Percentiles rank a stretch among this genome's conserved stretches.
phyloP scores from a whole-genome alignment of 2,113 vertebrate genomes.

The Dipodomys spectabilis region DNA sequence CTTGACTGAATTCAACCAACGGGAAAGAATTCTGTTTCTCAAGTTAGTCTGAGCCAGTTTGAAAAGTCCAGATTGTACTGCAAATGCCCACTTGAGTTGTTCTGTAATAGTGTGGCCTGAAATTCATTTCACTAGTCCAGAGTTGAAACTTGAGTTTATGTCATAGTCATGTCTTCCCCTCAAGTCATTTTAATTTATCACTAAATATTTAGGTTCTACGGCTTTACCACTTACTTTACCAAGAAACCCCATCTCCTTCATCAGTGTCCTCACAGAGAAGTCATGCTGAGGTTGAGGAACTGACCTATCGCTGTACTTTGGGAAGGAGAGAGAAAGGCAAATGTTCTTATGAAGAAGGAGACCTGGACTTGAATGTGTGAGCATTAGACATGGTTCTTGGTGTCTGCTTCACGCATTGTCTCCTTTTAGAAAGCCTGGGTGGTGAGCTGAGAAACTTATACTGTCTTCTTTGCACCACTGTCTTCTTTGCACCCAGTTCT shows the following conservation, averaged over 20 bases:
- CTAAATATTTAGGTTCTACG: neutral
- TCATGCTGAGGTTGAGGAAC: neutral
- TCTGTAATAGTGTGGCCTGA: neutral
- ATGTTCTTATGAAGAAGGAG: neutral
- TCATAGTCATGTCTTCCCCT: neutral
- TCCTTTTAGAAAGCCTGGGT: neutral
- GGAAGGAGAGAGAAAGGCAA: neutral
- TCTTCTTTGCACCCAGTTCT: neutral
- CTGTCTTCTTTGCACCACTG: rapidly evolving
- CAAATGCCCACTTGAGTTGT: neutral
- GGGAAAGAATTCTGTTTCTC: neutral
- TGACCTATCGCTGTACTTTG: neutral
- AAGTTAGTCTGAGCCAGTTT: neutral
- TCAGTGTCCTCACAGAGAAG: neutral
- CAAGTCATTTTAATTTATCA: neutral
- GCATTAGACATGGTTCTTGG: neutral
- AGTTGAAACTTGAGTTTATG: neutral
- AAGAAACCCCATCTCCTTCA: neutral
- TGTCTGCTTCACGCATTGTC: neutral
- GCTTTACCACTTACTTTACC: neutral
- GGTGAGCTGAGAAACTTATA: neutral
- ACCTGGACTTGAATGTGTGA: neutral
- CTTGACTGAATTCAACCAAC: neutral
- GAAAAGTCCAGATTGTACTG: neutral
- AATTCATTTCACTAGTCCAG: neutral